A percentile compares a stretch with the other conserved stretches of the same genome.
These are phyloP conservation scores for Pseudomugil tenellus DNA, from an alignment of 2,797 vertebrate genomes.

Conservation along the genomic window DNA sequence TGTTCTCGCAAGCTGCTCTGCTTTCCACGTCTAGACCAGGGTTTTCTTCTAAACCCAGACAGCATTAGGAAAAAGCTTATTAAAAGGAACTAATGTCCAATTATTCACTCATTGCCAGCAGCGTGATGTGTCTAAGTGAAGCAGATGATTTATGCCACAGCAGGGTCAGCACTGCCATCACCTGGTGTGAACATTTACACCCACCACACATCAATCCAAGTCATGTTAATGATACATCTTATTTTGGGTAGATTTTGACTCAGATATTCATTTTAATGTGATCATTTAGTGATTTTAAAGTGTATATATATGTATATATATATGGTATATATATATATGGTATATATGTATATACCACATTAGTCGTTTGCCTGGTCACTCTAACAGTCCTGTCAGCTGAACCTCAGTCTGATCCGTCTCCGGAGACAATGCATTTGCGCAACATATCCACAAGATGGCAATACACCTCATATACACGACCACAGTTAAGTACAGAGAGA, in stretches of 20 bases:
- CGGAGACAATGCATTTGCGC: conserved; percentile 31
- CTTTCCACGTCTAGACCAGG: neutral
- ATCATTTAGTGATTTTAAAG: neutral
- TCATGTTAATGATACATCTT: neutral
- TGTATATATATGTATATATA: too few relatives aligned
- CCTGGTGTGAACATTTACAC: conserved; percentile 16
- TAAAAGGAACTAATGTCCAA: neutral
- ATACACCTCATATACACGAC: conserved; percentile 31
- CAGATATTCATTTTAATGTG: neutral
- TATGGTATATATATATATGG: too few relatives aligned
- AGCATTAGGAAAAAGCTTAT: neutral
- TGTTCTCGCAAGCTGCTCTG: conserved; percentile 7
- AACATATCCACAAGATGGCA: conserved; percentile 69
- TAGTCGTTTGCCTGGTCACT: neutral
- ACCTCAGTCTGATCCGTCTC: neutral
- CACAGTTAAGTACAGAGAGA: neutral
- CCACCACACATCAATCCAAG: neutral
- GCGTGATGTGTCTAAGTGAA: neutral
- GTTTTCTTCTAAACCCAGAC: conserved; percentile 3
- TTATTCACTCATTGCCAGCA: neutral
- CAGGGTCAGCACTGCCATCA: conserved; percentile 45
- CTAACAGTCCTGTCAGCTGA: neutral
- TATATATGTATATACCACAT: too few relatives aligned
- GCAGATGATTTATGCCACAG: neutral
- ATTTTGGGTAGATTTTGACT: neutral